Conservation (phyloP, 2,113 vertebrate species). For the Phodopus roborovskii region DNA sequence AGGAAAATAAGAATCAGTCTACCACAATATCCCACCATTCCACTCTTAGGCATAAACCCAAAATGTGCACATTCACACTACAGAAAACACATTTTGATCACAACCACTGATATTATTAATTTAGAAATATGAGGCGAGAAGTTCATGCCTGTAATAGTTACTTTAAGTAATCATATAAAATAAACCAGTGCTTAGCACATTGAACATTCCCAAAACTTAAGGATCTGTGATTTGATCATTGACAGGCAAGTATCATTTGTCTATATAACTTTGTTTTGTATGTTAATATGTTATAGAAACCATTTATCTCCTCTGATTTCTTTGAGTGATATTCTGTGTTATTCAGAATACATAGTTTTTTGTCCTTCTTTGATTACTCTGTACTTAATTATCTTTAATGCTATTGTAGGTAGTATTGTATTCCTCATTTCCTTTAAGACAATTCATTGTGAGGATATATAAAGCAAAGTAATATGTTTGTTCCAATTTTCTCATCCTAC, state of each 20-base stretch:
- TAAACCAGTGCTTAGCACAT: neutral
- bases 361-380: neutral
- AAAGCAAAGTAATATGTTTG: neutral
- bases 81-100: neutral
- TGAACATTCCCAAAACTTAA: neutral
- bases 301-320: neutral
- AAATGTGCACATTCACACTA: too few species aligned
- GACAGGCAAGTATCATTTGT: neutral
- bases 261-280: neutral
- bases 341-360: neutral
- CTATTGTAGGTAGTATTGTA: neutral
- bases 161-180: neutral
- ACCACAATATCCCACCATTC: too few species aligned
- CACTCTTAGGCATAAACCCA: too few species aligned
- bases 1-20: too few species aligned
- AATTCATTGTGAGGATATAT: neutral
- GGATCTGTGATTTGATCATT: neutral
- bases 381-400: neutral
- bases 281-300: neutral
- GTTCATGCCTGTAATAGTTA: neutral
- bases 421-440: neutral
- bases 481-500: neutral
- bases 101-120: neutral
- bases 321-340: neutral
- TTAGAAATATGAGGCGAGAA: neutral